phyloP scores from a whole-genome alignment of 1,140 invertebrate species.

The Cepaea nemoralis region DNA sequence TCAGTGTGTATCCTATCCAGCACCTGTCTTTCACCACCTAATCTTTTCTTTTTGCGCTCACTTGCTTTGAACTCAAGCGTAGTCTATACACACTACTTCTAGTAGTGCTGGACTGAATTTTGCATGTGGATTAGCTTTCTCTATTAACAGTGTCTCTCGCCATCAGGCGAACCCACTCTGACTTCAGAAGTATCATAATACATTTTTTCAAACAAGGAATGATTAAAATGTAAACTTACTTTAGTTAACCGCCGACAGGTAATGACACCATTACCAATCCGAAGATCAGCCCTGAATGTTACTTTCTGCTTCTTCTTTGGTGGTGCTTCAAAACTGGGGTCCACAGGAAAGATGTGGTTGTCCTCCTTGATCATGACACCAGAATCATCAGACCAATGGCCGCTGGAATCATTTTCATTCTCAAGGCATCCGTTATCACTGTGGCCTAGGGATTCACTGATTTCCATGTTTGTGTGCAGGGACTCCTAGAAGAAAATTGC shows the following conservation, averaged over 20 bases:
- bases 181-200: too few relatives aligned
- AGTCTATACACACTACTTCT: too few relatives aligned
- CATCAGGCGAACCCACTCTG: too few relatives aligned
- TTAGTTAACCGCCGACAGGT: constrained; percentile 47
- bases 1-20: too few relatives aligned
- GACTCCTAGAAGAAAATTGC: background rate
- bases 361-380: constrained; percentile 37
- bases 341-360: constrained; percentile 1
- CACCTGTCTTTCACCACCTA: too few relatives aligned
- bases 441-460: background rate
- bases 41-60: too few relatives aligned
- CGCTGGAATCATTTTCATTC: background rate
- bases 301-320: constrained; percentile 43
- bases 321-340: constrained; percentile 6
- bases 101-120: too few relatives aligned
- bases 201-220: too few relatives aligned
- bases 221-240: constrained; percentile 42
- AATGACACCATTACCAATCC: constrained; percentile 52
- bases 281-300: constrained; percentile 17
- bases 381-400: constrained; percentile 36
- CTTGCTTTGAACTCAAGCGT: too few relatives aligned
- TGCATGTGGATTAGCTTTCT: too few relatives aligned
- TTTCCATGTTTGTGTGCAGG: background rate
- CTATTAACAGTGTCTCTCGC: too few relatives aligned
- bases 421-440: background rate